A percentile compares a stretch with the other conserved stretches of the same genome.
These are phyloP conservation scores for Crossaster papposus DNA, from an alignment of 53 echinoderm and acorn worm genomes.

Conservation along the genomic window DNA sequence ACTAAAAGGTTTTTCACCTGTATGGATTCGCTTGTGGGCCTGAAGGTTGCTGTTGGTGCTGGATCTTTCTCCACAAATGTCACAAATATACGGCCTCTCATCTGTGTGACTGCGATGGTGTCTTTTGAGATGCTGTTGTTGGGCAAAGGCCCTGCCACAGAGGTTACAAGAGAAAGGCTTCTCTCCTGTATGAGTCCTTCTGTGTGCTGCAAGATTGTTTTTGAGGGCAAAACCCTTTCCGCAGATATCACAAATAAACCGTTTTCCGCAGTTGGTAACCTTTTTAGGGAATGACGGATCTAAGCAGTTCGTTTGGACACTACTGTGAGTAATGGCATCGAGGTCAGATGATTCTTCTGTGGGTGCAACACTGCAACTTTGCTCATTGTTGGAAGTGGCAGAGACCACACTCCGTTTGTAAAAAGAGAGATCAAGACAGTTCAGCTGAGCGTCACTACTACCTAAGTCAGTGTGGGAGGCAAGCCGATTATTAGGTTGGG, in stretches of 20 bases:
- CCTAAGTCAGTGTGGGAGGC: not conserved
- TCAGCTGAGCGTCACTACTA: not conserved
- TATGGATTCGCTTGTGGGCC: conserved; percentile 31
- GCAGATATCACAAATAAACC: conserved; percentile 9
- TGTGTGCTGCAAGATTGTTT: conserved; percentile 16
- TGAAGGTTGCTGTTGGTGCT: conserved; percentile 26
- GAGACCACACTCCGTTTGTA: not conserved
- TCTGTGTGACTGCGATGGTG: conserved; percentile 24
- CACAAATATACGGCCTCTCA: conserved; percentile 23
- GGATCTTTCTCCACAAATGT: conserved; percentile 16
- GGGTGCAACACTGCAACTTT: not conserved
- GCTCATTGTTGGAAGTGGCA: not conserved
- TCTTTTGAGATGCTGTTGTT: conserved; percentile 13
- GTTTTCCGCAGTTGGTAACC: not conserved
- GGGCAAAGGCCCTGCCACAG: conserved; percentile 29
- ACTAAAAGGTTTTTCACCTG: conserved; percentile 16
- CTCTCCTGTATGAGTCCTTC: conserved; percentile 21
- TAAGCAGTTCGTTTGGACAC: not conserved
- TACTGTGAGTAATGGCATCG: not conserved
- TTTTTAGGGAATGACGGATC: not conserved
- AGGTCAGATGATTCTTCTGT: not conserved
- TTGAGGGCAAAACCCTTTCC: conserved; percentile 27
- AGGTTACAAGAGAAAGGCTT: conserved; percentile 34
- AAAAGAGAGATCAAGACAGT: not conserved
- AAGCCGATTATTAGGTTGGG: not conserved